A percentile compares a stretch with the other conserved stretches of the same genome.
These are phyloP conservation scores for Lacerta viridis DNA, from an alignment of 2,797 vertebrate genomes.

Conservation along the genomic window DNA sequence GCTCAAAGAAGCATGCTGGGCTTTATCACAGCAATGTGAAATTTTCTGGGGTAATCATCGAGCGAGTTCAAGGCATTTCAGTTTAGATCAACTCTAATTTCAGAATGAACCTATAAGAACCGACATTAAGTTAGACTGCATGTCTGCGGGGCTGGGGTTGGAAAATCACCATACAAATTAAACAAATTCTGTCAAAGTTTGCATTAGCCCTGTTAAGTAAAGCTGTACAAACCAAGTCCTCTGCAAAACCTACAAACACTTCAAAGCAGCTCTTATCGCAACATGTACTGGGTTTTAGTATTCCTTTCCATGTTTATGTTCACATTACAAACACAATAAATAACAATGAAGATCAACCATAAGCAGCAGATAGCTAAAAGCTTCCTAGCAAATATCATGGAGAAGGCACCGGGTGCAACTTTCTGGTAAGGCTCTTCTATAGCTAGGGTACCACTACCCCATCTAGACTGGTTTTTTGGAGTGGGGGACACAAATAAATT, in stretches of 20 bases:
- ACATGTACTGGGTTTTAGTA: slow-evolving; percentile 17
- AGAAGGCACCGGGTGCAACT: neutral
- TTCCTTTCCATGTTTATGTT: too few species aligned
- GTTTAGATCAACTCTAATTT: slow-evolving; percentile 20
- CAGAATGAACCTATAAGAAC: neutral
- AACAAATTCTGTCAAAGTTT: slow-evolving; percentile 19
- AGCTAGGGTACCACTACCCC: too few species aligned
- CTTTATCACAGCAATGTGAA: neutral
- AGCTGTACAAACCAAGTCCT: neutral
- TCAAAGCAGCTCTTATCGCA: neutral
- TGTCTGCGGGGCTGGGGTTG: rapidly evolving
- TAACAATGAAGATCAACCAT: too few species aligned
- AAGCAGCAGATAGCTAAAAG: too few species aligned
- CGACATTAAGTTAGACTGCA: neutral
- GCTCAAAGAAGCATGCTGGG: neutral
- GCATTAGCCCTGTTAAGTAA: neutral
- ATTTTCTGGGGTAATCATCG: slow-evolving; percentile 31
- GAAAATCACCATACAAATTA: slow-evolving; percentile 41
- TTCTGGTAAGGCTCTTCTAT: neutral
- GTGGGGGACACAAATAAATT: too few species aligned
- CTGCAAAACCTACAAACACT: slow-evolving; percentile 12
- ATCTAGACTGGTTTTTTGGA: too few species aligned
- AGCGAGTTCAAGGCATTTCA: slow-evolving; percentile 3
- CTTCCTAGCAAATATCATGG: neutral
- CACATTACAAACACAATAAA: too few species aligned